Conservation (phyloP, 1,140 invertebrate genomes). For the Atopsyche davidsoni region DNA sequence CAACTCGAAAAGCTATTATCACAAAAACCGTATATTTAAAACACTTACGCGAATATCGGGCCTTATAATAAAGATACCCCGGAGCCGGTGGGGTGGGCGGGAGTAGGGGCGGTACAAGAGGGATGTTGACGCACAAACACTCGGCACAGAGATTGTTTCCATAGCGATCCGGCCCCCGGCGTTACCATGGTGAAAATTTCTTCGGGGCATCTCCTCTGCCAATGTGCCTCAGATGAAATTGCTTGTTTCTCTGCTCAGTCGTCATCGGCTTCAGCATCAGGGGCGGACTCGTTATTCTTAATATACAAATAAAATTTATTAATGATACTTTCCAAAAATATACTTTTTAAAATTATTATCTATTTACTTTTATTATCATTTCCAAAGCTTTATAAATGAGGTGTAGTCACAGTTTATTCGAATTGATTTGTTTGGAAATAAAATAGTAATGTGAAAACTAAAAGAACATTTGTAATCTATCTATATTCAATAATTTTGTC, state of each 20-base stretch:
- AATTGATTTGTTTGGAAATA: not conserved
- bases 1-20: no score
- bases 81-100: slow-evolving; percentile 1
- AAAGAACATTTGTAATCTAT: no score
- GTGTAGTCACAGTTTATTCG: no score
- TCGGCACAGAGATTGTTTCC: slow-evolving; percentile 28
- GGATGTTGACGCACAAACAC: slow-evolving; percentile 29
- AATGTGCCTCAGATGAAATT: slow-evolving; percentile 16
- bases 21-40: no score
- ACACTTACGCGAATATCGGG: no score
- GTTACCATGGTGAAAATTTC: slow-evolving; percentile 29
- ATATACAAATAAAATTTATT: no score
- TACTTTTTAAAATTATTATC: not conserved
- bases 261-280: no score
- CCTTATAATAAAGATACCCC: no score
- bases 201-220: slow-evolving; percentile 22
- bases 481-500: no score
- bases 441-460: not conserved
- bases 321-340: not conserved
- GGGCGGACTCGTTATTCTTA: no score
- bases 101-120: slow-evolving; percentile 19
- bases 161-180: slow-evolving; percentile 29
- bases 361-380: no score
- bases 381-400: no score
- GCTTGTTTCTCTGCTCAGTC: slow-evolving; percentile 13